Evolutionary conservation across 2,888 invertebrate genomes (phyloP).

Genomic region (Diogma glabrata): DNA sequence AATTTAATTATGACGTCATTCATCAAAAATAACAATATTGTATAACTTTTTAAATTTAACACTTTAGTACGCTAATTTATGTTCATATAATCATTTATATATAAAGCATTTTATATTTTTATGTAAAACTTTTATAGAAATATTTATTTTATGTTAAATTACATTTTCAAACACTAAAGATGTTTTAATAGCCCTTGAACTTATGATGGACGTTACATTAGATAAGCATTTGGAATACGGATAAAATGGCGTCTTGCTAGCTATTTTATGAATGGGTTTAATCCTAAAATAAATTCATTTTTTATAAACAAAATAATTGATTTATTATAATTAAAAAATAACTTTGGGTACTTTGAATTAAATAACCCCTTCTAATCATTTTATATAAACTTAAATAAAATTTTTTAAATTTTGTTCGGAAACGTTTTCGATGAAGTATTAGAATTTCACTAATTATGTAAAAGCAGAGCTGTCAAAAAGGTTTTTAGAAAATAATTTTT

Average conservation of each 20-base stretch:
- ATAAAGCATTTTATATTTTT: slow-evolving; percentile 5
- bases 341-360: too few species aligned
- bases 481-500: neutral
- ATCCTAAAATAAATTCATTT: neutral
- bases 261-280: slow-evolving; percentile 1
- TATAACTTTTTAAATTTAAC: slow-evolving; percentile 12
- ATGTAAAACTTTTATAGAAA: slow-evolving; percentile 2
- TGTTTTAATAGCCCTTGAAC: slow-evolving; percentile 13
- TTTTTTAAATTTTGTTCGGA: neutral
- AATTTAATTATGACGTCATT: slow-evolving; percentile 36
- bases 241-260: slow-evolving; percentile 1
- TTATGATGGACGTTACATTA: slow-evolving; percentile 11
- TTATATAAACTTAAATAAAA: too few species aligned
- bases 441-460: slow-evolving; percentile 3
- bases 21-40: slow-evolving; percentile 16
- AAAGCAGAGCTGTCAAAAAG: slow-evolving; percentile 5
- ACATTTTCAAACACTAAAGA: slow-evolving; percentile 6
- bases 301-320: too few species aligned
- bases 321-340: too few species aligned
- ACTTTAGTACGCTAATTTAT: neutral
- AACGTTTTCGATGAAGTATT: neutral
- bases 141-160: neutral
- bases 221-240: slow-evolving; percentile 7
- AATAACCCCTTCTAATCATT: too few species aligned
- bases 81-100: neutral